A percentile compares a stretch with the other conserved stretches of the same genome.
phyloP scores from a whole-genome alignment of 2,113 vertebrate genomes.

The Lonchura striata region DNA sequence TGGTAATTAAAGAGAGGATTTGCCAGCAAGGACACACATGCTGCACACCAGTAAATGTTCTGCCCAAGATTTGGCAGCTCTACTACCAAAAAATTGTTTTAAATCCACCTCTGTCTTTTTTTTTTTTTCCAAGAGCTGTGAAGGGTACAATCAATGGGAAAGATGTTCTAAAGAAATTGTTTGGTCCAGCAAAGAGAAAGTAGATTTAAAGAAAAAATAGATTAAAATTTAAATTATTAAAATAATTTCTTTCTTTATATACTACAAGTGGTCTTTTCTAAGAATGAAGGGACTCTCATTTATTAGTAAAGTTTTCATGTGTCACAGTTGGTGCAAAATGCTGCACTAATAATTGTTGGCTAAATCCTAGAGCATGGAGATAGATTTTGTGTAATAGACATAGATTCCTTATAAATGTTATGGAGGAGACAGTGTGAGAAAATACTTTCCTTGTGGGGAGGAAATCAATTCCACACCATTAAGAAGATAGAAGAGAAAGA shows the following conservation, averaged over 20 bases:
- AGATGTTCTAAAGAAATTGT: background rate
- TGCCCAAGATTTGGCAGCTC: background rate
- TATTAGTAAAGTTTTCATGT: background rate
- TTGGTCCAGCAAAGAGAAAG: background rate
- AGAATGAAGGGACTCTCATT: background rate
- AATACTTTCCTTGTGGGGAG: rapidly evolving
- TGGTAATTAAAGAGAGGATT: background rate
- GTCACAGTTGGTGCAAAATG: background rate
- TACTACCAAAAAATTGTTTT: background rate
- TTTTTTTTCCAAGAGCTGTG: background rate
- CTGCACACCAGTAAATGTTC: background rate
- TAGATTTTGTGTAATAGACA: background rate
- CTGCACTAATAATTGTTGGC: background rate
- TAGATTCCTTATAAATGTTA: background rate
- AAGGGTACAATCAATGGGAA: background rate
- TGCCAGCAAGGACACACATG: background rate
- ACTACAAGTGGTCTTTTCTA: background rate
- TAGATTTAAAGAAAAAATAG: background rate
- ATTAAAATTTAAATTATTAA: background rate
- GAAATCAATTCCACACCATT: background rate
- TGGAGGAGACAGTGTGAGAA: background rate
- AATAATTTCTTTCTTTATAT: background rate
- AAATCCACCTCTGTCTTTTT: background rate
- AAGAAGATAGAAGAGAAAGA: background rate
- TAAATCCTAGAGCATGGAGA: background rate